These are phyloP conservation scores for Chaetodon trifasciatus DNA, from an alignment of 2,797 vertebrate species.

Conservation along the genomic window DNA sequence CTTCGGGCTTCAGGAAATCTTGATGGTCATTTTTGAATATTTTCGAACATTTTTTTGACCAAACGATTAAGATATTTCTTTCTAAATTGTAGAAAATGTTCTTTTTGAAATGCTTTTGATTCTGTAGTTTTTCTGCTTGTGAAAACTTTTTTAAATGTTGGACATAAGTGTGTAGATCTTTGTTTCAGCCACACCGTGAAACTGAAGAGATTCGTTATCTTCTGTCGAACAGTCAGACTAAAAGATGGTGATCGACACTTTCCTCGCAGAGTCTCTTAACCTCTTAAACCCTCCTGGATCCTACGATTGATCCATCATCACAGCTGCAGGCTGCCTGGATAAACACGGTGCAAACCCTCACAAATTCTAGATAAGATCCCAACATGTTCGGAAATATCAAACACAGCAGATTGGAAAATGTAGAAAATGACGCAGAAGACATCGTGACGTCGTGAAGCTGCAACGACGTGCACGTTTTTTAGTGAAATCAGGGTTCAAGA, in stretches of 20 bases:
- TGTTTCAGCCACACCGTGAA: slow-evolving; percentile 1
- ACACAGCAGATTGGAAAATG: neutral
- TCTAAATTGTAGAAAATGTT: slow-evolving; percentile 3
- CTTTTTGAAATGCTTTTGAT: neutral
- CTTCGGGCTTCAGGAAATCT: neutral
- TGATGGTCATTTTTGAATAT: neutral
- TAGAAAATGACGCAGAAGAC: neutral
- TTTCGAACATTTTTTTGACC: slow-evolving; percentile 1
- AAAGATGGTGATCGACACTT: slow-evolving; percentile 23
- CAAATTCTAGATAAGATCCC: slow-evolving; percentile 2
- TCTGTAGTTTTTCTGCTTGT: slow-evolving; percentile 16
- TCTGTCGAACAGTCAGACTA: neutral
- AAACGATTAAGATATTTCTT: neutral
- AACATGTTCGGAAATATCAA: slow-evolving; percentile 23
- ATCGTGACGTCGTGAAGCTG: neutral
- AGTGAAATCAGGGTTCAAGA: slow-evolving; percentile 39
- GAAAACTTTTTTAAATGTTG: slow-evolving; percentile 15
- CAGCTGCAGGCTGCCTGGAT: slow-evolving; percentile 1
- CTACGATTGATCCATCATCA: accelerated
- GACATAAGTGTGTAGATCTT: neutral
- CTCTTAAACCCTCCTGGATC: slow-evolving; percentile 27
- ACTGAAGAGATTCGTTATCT: slow-evolving; percentile 11
- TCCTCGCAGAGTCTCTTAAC: slow-evolving; percentile 39
- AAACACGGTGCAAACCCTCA: slow-evolving; percentile 10
- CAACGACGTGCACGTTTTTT: neutral